These are phyloP conservation scores for Parnassius mnemosyne DNA, from an alignment of 2,888 invertebrate genomes.

Conservation along the genomic window DNA sequence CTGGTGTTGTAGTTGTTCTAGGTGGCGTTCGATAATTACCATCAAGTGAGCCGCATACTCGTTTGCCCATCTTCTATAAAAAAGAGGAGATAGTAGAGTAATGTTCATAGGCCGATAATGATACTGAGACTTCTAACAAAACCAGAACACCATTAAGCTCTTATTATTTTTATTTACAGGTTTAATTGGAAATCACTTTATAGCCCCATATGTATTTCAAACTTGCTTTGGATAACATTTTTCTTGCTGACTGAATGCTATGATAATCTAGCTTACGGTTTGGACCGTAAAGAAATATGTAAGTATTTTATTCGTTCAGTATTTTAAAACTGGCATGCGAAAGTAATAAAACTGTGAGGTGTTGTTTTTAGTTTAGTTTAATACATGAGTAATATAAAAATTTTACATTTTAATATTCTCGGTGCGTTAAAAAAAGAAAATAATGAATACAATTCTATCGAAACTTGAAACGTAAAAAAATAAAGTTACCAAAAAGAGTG, in stretches of 20 bases:
- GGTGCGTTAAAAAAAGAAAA: neutral
- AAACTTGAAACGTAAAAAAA: too few relatives aligned
- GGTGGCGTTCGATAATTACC: too few relatives aligned
- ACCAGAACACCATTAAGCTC: neutral
- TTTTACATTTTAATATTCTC: neutral
- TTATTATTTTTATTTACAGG: neutral
- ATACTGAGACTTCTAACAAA: neutral
- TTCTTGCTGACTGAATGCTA: conserved; percentile 8
- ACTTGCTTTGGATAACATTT: conserved; percentile 13
- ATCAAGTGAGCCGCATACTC: too few relatives aligned
- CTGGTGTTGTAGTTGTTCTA: too few relatives aligned
- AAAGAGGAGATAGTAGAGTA: neutral
- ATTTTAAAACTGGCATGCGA: neutral
- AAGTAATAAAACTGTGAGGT: neutral
- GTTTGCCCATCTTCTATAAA: too few relatives aligned
- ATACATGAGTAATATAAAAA: neutral
- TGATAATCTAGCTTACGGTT: conserved; percentile 11
- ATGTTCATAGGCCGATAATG: neutral
- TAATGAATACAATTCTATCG: too few relatives aligned
- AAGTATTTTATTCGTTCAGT: conserved; percentile 1
- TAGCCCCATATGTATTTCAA: conserved; percentile 6
- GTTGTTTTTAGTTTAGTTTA: neutral
- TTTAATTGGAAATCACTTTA: conserved; percentile 12
- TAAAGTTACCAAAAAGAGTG: too few relatives aligned
- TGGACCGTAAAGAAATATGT: conserved; percentile 20